A percentile compares a stretch with the other conserved stretches of the same genome.
Conservation (phyloP, 2,797 vertebrate species). For the Eidolon dupreanum region DNA sequence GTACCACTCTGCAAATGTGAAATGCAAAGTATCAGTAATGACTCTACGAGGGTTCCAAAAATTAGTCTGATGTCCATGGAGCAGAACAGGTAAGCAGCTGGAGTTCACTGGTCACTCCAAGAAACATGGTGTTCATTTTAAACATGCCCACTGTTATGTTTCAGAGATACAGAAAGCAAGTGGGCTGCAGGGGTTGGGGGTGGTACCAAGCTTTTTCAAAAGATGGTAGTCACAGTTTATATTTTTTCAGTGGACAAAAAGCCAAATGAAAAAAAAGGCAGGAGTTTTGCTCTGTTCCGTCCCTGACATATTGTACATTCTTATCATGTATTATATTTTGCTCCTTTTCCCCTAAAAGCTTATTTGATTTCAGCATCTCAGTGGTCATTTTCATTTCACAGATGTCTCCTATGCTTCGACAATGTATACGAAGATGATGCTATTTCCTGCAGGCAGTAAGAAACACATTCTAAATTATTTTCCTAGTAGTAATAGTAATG, state of each 20-base stretch:
- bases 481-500: neutral
- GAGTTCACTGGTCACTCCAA: neutral
- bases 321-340: neutral
- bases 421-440: neutral
- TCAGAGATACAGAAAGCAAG: neutral
- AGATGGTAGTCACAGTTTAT: neutral
- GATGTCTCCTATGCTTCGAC: neutral
- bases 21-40: neutral
- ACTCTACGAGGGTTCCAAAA: neutral
- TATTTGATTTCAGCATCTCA: constrained; percentile 29
- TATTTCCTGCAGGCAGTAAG: neutral
- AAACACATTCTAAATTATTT: constrained; percentile 17
- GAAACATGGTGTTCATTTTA: neutral
- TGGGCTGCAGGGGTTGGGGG: neutral
- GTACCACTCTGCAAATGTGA: neutral
- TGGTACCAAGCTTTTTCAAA: neutral
- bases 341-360: constrained; percentile 16
- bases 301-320: neutral
- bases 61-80: neutral
- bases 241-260: neutral
- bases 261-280: constrained; percentile 22
- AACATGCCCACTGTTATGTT: neutral
- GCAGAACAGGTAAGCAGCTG: neutral
- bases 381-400: neutral
- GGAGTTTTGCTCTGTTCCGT: constrained; percentile 30